Evolutionary conservation across 1,140 invertebrate species (phyloP).

Genomic region (Drosophila bocqueti): DNA sequence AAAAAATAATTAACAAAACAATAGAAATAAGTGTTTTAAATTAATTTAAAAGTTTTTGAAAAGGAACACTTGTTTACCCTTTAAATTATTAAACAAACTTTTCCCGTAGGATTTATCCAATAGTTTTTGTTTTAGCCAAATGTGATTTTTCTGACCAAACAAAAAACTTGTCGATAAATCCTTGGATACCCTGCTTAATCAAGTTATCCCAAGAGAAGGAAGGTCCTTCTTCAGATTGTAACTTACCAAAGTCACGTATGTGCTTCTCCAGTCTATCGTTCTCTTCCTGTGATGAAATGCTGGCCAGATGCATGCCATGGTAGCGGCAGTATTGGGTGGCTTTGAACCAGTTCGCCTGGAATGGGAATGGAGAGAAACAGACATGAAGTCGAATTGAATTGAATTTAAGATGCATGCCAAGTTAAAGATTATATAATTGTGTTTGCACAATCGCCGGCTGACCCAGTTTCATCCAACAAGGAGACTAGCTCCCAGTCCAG

Average conservation of each 20-base stretch:
- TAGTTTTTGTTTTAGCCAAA: neutral
- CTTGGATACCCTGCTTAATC: neutral
- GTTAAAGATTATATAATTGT: conserved; percentile 54
- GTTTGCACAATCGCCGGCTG: conserved; percentile 43
- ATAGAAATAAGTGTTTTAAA: too few species aligned
- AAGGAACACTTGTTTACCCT: too few species aligned
- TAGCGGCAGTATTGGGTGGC: conserved; percentile 95
- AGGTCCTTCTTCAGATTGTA: neutral
- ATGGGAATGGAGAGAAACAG: conserved; percentile 26
- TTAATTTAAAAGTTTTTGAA: too few species aligned
- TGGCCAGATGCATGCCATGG: conserved; percentile 96
- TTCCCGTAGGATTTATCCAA: too few species aligned
- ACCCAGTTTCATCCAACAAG: conserved; percentile 28
- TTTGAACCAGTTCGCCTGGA: conserved; percentile 96
- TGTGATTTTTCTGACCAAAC: neutral
- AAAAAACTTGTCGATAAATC: neutral
- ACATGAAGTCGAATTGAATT: conserved; percentile 34
- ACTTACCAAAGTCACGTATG: conserved; percentile 91
- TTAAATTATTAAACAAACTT: neutral
- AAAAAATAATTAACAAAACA: too few species aligned
- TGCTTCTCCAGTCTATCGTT: conserved; percentile 94
- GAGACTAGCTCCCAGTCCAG: conserved; percentile 10
- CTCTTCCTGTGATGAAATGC: conserved; percentile 94
- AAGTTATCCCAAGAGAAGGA: neutral
- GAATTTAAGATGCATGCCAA: conserved; percentile 48